phyloP scores from a whole-genome alignment of 2,797 vertebrate species.

The Sebastes iracundus region DNA sequence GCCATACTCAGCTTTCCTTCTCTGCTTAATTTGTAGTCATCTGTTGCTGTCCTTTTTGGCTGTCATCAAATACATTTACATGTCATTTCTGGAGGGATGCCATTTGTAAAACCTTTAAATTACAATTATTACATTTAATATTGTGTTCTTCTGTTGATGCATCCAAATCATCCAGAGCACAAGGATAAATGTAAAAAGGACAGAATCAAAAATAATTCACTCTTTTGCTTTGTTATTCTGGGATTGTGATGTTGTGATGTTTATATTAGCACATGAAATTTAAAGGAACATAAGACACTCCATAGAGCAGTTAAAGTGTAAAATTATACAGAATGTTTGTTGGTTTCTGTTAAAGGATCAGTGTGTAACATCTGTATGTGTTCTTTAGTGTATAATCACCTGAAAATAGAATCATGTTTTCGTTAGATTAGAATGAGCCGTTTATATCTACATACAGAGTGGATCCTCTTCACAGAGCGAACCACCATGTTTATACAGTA shows the following conservation, averaged over 20 bases:
- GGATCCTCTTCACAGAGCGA: accelerated
- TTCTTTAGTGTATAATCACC: too few relatives aligned
- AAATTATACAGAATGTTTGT: accelerated
- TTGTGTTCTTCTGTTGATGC: background rate
- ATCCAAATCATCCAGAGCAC: background rate
- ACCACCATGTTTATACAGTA: accelerated
- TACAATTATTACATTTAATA: background rate
- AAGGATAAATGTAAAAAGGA: background rate
- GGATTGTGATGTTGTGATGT: background rate
- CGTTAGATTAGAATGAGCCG: too few relatives aligned
- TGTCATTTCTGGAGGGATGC: constrained; percentile 6
- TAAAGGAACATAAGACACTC: background rate
- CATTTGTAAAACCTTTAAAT: background rate
- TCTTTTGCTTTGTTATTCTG: background rate
- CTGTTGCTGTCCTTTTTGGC: constrained; percentile 14
- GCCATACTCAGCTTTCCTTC: constrained; percentile 40
- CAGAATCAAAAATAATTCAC: background rate
- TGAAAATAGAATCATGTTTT: too few relatives aligned
- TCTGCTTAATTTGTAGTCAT: constrained; percentile 11
- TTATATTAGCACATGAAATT: background rate
- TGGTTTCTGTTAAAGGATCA: background rate
- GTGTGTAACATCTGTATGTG: too few relatives aligned
- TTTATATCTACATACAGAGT: too few relatives aligned
- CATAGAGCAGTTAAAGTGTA: background rate
- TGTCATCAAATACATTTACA: constrained; percentile 11